phyloP scores from a whole-genome alignment of 2,113 vertebrate genomes.

The Sturnira hondurensis region DNA sequence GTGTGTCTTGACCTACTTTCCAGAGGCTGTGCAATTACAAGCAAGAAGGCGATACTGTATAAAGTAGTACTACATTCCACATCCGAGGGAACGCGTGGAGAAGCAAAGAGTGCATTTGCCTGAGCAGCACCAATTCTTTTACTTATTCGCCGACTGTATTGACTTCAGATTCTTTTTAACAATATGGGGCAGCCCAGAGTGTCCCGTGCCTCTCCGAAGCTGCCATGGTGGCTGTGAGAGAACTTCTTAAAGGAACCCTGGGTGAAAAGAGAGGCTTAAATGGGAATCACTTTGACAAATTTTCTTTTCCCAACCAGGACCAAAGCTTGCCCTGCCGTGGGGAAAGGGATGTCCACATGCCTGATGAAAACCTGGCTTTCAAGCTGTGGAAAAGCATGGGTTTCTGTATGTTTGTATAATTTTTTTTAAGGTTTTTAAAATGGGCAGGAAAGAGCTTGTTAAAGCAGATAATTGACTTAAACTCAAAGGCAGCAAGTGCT shows the following conservation, averaged over 20 bases:
- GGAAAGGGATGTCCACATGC: neutral
- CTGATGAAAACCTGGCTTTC: neutral
- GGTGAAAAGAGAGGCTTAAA: neutral
- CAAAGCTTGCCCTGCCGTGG: neutral
- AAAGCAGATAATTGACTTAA: conserved; percentile 15
- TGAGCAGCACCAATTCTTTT: neutral
- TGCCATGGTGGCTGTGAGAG: neutral
- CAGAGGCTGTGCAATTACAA: conserved; percentile 3
- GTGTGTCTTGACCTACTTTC: conserved; percentile 63
- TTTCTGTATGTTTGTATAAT: neutral
- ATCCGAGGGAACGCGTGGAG: neutral
- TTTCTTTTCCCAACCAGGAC: neutral
- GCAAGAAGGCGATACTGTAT: conserved; percentile 9
- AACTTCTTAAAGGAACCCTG: neutral
- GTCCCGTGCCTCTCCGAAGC: neutral
- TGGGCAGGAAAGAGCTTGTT: neutral
- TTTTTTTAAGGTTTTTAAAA: neutral
- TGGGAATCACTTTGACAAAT: neutral
- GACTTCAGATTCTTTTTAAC: neutral
- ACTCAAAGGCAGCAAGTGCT: neutral
- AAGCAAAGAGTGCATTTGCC: neutral
- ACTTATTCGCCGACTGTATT: neutral
- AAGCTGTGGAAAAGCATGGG: neutral
- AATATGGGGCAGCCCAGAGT: neutral
- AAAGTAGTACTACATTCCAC: neutral